These are phyloP conservation scores for Seriola quinqueradiata DNA, from an alignment of 2,113 vertebrate genomes.

Conservation along the genomic window DNA sequence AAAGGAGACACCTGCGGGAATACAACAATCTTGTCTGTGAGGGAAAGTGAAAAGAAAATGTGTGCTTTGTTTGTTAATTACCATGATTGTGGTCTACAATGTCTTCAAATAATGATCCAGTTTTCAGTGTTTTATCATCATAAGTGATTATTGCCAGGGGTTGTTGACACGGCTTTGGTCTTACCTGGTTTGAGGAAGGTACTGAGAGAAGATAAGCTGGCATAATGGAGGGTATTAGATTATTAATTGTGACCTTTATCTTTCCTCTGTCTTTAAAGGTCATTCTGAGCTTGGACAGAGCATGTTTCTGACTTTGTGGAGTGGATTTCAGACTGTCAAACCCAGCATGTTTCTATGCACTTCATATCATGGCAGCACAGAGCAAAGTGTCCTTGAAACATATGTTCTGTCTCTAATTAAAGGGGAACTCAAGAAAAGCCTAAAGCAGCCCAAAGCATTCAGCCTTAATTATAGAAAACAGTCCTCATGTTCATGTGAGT, in stretches of 20 bases:
- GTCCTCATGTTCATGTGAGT: neutral
- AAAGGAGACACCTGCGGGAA: conserved; percentile 1
- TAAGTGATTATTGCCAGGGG: neutral
- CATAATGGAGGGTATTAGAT: conserved; percentile 5
- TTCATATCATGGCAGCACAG: conserved; percentile 29
- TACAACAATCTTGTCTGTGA: neutral
- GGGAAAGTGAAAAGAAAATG: neutral
- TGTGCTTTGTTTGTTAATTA: neutral
- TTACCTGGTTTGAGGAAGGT: neutral
- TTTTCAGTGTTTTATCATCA: conserved; percentile 19
- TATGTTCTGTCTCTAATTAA: conserved; percentile 62
- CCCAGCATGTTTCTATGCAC: conserved; percentile 19
- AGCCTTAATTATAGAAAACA: conserved; percentile 22
- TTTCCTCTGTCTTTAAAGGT: conserved; percentile 59
- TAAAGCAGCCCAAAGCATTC: conserved; percentile 13
- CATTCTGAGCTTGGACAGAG: conserved; percentile 40
- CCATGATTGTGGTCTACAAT: neutral
- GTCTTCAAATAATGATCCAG: neutral
- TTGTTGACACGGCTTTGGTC: neutral
- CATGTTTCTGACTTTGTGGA: conserved; percentile 33
- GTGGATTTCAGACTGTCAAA: conserved; percentile 49
- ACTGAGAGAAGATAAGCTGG: neutral
- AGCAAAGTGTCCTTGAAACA: conserved; percentile 68
- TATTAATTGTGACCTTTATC: conserved; percentile 60
- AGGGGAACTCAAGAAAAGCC: conserved; percentile 20